These are phyloP conservation scores for Leptodactylus fallax DNA, from an alignment of 2,797 vertebrate genomes.

Conservation along the genomic window DNA sequence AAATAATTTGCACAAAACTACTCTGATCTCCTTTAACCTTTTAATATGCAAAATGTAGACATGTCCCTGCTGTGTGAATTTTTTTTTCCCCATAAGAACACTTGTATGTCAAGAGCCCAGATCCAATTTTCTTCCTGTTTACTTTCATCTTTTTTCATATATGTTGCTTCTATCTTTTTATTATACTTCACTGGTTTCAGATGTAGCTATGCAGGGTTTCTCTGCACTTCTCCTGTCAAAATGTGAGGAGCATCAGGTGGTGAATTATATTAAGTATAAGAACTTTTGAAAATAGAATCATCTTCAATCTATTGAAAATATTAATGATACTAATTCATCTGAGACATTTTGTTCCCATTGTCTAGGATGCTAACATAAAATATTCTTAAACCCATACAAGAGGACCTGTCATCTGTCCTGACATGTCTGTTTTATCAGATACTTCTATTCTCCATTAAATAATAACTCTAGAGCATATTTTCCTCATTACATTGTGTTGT, in stretches of 20 bases:
- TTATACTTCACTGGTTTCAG: constrained; percentile 59
- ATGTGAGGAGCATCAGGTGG: constrained; percentile 33
- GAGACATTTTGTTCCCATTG: constrained; percentile 5
- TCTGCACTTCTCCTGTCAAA: constrained; percentile 25
- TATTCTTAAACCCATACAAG: background rate
- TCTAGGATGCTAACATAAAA: background rate
- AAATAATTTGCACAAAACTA: no score
- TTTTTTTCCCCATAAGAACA: constrained; percentile 26
- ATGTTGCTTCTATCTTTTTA: constrained; percentile 35
- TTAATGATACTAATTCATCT: constrained; percentile 31
- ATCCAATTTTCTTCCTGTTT: constrained; percentile 57
- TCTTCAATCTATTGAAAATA: constrained; percentile 34
- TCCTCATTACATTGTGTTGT: no score
- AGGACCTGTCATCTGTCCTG: background rate
- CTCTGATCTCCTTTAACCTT: no score
- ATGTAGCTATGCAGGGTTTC: constrained; percentile 47
- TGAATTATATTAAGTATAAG: constrained; percentile 37
- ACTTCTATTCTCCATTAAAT: no score
- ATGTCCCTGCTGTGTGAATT: constrained; percentile 24
- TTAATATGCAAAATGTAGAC: background rate
- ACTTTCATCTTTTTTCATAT: constrained; percentile 41
- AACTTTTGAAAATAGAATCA: constrained; percentile 39
- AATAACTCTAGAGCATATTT: no score
- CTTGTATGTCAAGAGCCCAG: constrained; percentile 32
- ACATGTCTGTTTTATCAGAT: no score